Evolutionary conservation across 2,113 vertebrate genomes (phyloP), one percentile per base, ranked within the genome.

Genomic region (Takifugu bimaculatus): DNA sequence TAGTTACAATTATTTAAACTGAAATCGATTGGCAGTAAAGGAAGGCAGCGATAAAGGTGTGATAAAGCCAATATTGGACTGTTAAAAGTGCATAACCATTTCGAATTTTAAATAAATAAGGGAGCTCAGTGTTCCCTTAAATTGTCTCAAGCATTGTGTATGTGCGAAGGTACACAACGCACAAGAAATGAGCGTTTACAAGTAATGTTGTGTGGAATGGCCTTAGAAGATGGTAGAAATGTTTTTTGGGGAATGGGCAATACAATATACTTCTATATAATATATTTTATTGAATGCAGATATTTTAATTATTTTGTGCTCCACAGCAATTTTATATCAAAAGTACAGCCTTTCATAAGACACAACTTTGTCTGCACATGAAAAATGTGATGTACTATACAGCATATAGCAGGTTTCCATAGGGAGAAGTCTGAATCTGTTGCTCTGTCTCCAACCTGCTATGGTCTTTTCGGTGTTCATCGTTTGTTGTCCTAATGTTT

Each of bases 231-330:
- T 50, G 6, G 55, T 13, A 25, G 0, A 48, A 48, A 42, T 28
- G 60, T 58, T 62, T n/a, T 26, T 28, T 50, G 49, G 69, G 55
- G 35, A 39, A 39, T 39, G 35, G 82, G 69, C 67, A 74, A 79
- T 78, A 75, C 49, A 57, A 50, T 9, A n/a, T 53, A 63, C 54
- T 35, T 39, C 35, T 39, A 39, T 39, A 39, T 39, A 39, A 35
- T 47, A 71, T 44, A 60, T 42, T 59, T 43, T 73, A 63, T 14
- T 42, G 54, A 72, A 83, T 65, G 64, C 61, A 70, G 77, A 70
- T 25, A 32, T 67, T 78, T 62, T 49, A 42, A 51, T 73, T 65
- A 43, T 81, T 72, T 73, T 58, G 75, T 74, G 79, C 72, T 84
- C 71, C 51, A 68, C 43, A 78, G 57, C 53, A 54, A 69, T 57